Conservation (phyloP, 2,797 vertebrate species). For the Urophycis tenuis region DNA sequence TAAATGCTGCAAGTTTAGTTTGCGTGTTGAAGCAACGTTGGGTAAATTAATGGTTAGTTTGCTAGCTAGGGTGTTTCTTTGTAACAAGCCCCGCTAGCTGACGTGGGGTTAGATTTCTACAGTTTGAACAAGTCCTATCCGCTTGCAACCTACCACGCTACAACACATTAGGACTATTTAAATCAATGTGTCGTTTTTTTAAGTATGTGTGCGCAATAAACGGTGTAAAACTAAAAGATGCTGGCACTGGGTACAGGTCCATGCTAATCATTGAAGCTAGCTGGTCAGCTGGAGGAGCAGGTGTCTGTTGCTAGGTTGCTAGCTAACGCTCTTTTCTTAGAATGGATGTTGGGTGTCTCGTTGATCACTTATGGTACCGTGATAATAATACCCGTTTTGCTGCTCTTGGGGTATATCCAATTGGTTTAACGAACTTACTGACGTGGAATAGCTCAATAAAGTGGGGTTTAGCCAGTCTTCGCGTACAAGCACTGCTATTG, state of each 20-base stretch:
- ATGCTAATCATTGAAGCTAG: slow-evolving; percentile 61
- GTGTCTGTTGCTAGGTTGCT: slow-evolving; percentile 63
- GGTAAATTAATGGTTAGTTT: slow-evolving; percentile 50
- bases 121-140: slow-evolving; percentile 27
- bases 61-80: slow-evolving; percentile 71
- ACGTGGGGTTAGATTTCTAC: slow-evolving; percentile 37
- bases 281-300: slow-evolving; percentile 67
- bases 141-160: background rate
- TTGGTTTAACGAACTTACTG: too few species aligned
- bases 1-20: slow-evolving; percentile 36
- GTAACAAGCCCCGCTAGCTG: slow-evolving; percentile 63
- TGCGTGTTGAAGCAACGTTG: slow-evolving; percentile 46
- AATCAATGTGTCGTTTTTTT: background rate
- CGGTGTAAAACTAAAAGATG: background rate
- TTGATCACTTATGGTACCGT: slow-evolving; percentile 27
- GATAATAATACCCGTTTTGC: background rate
- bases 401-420: too few species aligned
- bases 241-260: background rate
- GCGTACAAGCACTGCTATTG: slow-evolving; percentile 35
- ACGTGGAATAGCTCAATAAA: background rate
- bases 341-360: slow-evolving; percentile 44
- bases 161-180: background rate
- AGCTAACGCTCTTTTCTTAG: slow-evolving; percentile 56
- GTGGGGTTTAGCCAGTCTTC: too few species aligned
- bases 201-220: background rate